phyloP scores from a whole-genome alignment of 2,888 invertebrate species.

The Tenthredo mesomela region DNA sequence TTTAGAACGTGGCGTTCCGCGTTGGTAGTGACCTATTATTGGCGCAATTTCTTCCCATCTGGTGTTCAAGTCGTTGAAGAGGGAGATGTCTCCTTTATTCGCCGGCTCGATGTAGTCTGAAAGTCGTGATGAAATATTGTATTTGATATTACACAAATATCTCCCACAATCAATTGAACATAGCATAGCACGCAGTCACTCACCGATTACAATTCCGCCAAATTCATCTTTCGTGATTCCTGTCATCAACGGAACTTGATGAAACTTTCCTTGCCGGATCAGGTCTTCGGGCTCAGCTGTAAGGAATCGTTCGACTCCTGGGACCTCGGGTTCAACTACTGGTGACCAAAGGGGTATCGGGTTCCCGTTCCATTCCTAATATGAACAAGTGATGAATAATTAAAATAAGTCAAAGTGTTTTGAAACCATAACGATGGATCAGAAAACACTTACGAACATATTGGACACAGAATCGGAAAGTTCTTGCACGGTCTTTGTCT shows the following conservation, averaged over 20 bases:
- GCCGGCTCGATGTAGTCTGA: slow-evolving; percentile 58
- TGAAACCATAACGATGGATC: not conserved
- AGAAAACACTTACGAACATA: slow-evolving; percentile 63
- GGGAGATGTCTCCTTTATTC: slow-evolving; percentile 77
- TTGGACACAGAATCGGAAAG: slow-evolving; percentile 60
- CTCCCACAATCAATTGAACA: not conserved
- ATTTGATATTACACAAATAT: not conserved
- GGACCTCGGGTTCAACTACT: slow-evolving; percentile 83
- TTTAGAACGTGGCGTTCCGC: slow-evolving; percentile 79
- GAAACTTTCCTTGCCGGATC: slow-evolving; percentile 81
- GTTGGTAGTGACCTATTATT: slow-evolving; percentile 83
- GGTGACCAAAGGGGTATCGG: slow-evolving; percentile 82
- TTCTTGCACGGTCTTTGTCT: slow-evolving; percentile 75
- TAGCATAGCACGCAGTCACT: slow-evolving; percentile 68
- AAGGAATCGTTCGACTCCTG: slow-evolving; percentile 85
- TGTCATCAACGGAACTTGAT: slow-evolving; percentile 83
- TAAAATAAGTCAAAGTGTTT: not conserved
- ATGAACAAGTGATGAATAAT: not conserved
- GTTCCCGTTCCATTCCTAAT: slow-evolving; percentile 80
- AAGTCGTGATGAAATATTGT: not conserved
- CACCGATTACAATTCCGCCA: slow-evolving; percentile 82
- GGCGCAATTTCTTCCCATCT: slow-evolving; percentile 84
- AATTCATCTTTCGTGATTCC: slow-evolving; percentile 86
- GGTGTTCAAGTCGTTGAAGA: slow-evolving; percentile 80
- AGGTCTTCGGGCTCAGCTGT: slow-evolving; percentile 81